Evolutionary conservation across 2,797 vertebrate genomes (phyloP).

Genomic region (Eleutherodactylus coqui): DNA sequence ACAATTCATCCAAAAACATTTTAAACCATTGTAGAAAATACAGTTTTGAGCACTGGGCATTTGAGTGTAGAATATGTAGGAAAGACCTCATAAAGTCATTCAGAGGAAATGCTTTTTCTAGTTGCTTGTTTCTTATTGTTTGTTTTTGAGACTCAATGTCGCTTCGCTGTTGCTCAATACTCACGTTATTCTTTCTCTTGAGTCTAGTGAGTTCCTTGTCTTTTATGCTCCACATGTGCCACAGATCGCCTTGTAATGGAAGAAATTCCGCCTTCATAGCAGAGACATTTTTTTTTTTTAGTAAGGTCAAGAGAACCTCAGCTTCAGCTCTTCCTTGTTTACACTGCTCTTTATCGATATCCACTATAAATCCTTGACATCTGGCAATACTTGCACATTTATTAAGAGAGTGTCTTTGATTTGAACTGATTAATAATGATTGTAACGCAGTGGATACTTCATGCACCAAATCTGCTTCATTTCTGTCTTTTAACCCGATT

Average conservation of each 20-base stretch:
- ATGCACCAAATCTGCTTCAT: conserved; percentile 69
- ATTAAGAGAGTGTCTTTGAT: conserved; percentile 65
- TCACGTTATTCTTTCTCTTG: conserved; percentile 70
- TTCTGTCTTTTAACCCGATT: conserved; percentile 72
- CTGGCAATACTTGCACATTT: conserved; percentile 60
- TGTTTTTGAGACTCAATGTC: conserved; percentile 64
- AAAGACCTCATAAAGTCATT: conserved; percentile 69
- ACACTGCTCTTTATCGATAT: conserved; percentile 70
- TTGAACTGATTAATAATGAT: conserved; percentile 57
- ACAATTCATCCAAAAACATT: conserved; percentile 68
- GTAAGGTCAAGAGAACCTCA: conserved; percentile 35
- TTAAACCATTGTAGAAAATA: conserved; percentile 79
- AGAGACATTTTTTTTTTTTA: conserved; percentile 64
- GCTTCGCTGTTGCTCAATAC: conserved; percentile 74
- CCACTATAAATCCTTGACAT: conserved; percentile 67
- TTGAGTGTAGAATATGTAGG: conserved; percentile 63
- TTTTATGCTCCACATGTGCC: conserved; percentile 76
- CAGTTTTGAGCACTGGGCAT: conserved; percentile 64
- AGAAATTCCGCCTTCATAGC: conserved; percentile 74
- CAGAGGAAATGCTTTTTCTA: conserved; percentile 46
- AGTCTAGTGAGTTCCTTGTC: conserved; percentile 76
- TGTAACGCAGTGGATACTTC: conserved; percentile 68
- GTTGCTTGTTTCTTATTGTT: conserved; percentile 65
- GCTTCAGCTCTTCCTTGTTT: conserved; percentile 70
- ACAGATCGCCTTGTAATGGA: conserved; percentile 77